These are phyloP conservation scores for Lydus trimaculatus DNA, from an alignment of 2,888 invertebrate genomes.

Conservation along the genomic window DNA sequence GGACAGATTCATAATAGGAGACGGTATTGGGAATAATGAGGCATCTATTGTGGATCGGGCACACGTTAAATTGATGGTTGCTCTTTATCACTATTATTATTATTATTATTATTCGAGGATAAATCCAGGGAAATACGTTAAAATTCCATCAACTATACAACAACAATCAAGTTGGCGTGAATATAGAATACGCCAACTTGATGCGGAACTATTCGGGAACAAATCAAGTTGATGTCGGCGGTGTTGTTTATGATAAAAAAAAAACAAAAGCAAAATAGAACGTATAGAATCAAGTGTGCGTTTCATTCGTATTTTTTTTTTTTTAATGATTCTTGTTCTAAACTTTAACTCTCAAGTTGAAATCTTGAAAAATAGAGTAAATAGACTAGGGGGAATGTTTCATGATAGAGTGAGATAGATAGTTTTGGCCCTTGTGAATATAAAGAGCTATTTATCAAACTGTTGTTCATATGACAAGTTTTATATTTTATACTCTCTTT, in stretches of 20 bases:
- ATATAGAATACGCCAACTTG: neutral
- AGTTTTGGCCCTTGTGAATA: slow-evolving; percentile 35
- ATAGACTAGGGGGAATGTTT: neutral
- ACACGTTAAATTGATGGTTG: slow-evolving; percentile 47
- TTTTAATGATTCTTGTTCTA: too few species aligned
- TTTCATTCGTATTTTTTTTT: neutral
- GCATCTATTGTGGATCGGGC: slow-evolving; percentile 43
- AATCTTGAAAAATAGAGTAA: slow-evolving; percentile 2
- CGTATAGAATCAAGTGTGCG: neutral
- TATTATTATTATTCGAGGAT: slow-evolving; percentile 22
- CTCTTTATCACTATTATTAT: slow-evolving; percentile 8
- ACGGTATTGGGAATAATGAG: slow-evolving; percentile 43
- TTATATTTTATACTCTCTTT: slow-evolving; percentile 54
- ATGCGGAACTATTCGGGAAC: neutral
- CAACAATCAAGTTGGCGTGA: neutral
- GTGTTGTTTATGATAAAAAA: neutral
- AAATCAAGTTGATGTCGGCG: neutral
- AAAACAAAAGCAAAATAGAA: neutral
- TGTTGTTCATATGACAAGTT: slow-evolving; percentile 56
- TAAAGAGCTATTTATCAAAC: slow-evolving; percentile 55
- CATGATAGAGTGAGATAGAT: neutral
- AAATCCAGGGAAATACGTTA: slow-evolving; percentile 5
- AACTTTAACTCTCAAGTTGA: neutral
- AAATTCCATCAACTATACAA: slow-evolving; percentile 1
- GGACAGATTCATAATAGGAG: slow-evolving; percentile 39